These are phyloP conservation scores for Scaeva pyrastri DNA, from an alignment of 2,888 invertebrate species.

Conservation along the genomic window DNA sequence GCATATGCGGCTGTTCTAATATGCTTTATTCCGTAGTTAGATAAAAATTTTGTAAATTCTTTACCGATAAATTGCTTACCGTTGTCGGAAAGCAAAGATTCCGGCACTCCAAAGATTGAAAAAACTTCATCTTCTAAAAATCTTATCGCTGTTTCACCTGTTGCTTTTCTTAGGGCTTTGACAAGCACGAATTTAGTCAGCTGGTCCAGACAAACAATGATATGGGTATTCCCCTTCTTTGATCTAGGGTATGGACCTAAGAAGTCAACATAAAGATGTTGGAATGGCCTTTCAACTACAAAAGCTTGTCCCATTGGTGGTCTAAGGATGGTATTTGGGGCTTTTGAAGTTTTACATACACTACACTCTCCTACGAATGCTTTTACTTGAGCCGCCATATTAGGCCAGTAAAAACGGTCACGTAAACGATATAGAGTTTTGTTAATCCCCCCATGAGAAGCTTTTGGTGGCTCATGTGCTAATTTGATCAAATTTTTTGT, in stretches of 20 bases:
- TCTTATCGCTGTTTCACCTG: neutral
- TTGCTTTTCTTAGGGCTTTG: neutral
- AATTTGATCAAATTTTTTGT: neutral
- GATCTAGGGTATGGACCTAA: neutral
- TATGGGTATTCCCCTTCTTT: neutral
- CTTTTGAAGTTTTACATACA: neutral
- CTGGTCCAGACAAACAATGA: neutral
- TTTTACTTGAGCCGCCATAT: neutral
- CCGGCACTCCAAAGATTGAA: neutral
- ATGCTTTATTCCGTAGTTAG: neutral
- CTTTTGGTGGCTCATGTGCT: conserved; percentile 14
- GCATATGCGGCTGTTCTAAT: neutral
- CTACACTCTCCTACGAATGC: neutral
- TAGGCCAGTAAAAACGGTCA: neutral
- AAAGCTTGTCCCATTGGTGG: neutral
- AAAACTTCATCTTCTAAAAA: conserved; percentile 9
- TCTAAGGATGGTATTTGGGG: neutral
- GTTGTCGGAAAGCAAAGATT: neutral
- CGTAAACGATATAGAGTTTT: neutral
- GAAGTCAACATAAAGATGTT: neutral
- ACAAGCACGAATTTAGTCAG: neutral
- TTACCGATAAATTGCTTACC: neutral
- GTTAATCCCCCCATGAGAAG: neutral
- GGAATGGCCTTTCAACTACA: neutral
- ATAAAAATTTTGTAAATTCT: neutral